phyloP scores from a whole-genome alignment of 2,888 invertebrate genomes.

The Drosophila ustulata region DNA sequence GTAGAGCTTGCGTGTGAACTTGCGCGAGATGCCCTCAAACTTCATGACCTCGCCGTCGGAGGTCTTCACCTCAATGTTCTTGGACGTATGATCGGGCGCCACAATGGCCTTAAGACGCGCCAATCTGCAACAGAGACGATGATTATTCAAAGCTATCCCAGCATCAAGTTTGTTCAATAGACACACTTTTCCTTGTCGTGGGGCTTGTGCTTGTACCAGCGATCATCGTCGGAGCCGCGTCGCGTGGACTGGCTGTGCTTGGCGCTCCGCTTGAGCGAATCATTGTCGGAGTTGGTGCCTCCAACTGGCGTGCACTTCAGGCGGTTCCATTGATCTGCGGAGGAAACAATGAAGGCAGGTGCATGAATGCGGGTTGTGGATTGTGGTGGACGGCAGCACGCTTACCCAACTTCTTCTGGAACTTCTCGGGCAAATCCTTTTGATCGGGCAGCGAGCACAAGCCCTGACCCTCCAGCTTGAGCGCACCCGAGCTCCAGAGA shows the following conservation, averaged over 20 bases:
- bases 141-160: background rate
- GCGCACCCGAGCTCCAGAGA: constrained; percentile 86
- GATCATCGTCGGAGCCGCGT: constrained; percentile 81
- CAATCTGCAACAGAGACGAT: constrained; percentile 62
- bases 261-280: constrained; percentile 79
- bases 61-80: constrained; percentile 93
- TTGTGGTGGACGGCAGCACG: background rate
- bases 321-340: constrained; percentile 91
- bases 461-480: constrained; percentile 84
- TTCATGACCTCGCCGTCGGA: constrained; percentile 91
- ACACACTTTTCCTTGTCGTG: constrained; percentile 88
- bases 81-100: constrained; percentile 86
- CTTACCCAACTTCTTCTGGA: constrained; percentile 91
- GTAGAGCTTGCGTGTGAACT: constrained; percentile 94
- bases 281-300: constrained; percentile 85
- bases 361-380: background rate
- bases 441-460: constrained; percentile 87
- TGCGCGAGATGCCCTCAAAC: constrained; percentile 94
- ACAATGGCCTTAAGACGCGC: constrained; percentile 86
- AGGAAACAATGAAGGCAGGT: constrained; percentile 24
- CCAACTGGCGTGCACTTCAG: constrained; percentile 88
- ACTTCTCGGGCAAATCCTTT: constrained; percentile 91
- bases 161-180: background rate
- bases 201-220: constrained; percentile 88
- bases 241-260: constrained; percentile 70